Conservation (phyloP, 1,140 invertebrate species). For the Drosophila teissieri region DNA sequence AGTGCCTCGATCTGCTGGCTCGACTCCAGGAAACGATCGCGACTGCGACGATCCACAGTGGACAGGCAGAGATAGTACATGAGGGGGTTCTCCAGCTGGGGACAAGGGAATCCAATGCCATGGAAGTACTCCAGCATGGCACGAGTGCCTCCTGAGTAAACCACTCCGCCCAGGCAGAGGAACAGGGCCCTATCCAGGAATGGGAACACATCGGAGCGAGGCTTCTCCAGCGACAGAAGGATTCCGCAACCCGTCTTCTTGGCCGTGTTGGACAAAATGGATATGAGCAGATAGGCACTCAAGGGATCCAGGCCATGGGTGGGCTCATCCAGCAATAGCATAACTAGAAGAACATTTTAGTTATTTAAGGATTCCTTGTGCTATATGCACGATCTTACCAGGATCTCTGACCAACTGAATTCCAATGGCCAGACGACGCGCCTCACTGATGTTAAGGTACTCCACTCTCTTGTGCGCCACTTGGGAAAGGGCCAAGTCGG, state of each 20-base stretch:
- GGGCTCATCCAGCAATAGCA: conserved; percentile 94
- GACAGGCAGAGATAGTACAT: conserved; percentile 97
- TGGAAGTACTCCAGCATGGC: conserved; percentile 96
- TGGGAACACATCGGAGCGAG: conserved; percentile 95
- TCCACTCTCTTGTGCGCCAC: conserved; percentile 92
- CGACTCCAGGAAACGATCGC: conserved; percentile 95
- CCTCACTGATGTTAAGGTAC: conserved; percentile 92
- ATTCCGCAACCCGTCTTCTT: conserved; percentile 95
- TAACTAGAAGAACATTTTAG: conserved; percentile 85
- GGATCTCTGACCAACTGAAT: conserved; percentile 95
- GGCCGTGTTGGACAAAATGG: conserved; percentile 95
- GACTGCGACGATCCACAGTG: conserved; percentile 90
- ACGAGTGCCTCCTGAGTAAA: conserved; percentile 95
- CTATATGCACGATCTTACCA: conserved; percentile 71
- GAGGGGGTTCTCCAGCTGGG: conserved; percentile 95
- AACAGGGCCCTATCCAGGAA: conserved; percentile 92
- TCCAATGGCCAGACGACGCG: conserved; percentile 92
- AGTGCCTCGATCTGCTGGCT: conserved; percentile 96
- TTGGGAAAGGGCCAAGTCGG: conserved; percentile 94
- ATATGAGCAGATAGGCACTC: conserved; percentile 96
- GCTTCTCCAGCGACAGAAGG: conserved; percentile 95
- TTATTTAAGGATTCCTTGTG: too few relatives aligned
- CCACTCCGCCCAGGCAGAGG: conserved; percentile 94
- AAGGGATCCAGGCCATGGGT: conserved; percentile 95
- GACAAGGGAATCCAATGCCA: conserved; percentile 96